These are phyloP conservation scores for Diacarnus erythraeanus DNA, from an alignment of 37 sponge, comb jelly and placozoan genomes.

Conservation along the genomic window DNA sequence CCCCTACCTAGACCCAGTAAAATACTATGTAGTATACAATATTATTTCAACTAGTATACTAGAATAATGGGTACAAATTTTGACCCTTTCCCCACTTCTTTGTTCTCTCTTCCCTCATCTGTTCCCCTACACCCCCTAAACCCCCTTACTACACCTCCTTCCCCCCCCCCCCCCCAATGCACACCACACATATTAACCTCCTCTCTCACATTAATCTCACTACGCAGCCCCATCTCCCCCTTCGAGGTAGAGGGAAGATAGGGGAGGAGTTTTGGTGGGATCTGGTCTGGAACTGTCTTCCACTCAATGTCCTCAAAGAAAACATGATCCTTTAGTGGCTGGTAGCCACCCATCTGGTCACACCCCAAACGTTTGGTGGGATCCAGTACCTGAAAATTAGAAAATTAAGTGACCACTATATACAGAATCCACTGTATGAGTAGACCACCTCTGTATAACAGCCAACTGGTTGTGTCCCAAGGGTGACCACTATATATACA, in stretches of 20 bases:
- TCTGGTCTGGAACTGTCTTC: conserved; percentile 68
- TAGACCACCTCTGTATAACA: too few species aligned
- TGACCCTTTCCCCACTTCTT: too few species aligned
- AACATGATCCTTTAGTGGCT: conserved; percentile 62
- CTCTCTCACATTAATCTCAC: conserved; percentile 68
- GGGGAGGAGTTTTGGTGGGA: conserved; percentile 84
- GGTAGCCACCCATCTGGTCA: conserved; percentile 85
- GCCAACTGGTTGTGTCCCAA: too few species aligned
- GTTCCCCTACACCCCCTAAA: too few species aligned
- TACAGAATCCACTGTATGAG: too few species aligned
- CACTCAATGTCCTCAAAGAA: conserved; percentile 87
- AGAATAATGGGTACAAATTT: too few species aligned
- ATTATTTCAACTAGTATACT: too few species aligned
- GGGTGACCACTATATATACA: too few species aligned
- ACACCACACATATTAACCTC: conserved; percentile 11
- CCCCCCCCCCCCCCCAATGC: not conserved
- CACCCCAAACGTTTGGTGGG: conserved; percentile 80
- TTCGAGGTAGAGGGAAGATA: conserved; percentile 88
- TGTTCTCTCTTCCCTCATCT: too few species aligned
- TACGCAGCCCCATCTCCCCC: conserved; percentile 64
- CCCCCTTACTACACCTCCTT: not conserved
- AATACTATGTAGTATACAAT: too few species aligned
- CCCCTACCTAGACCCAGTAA: conserved; percentile 24
- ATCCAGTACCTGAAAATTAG: conserved; percentile 68
- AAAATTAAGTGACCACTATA: too few species aligned